phyloP scores from a whole-genome alignment of 2,113 vertebrate species.

The Melanerpes aurifrons region DNA sequence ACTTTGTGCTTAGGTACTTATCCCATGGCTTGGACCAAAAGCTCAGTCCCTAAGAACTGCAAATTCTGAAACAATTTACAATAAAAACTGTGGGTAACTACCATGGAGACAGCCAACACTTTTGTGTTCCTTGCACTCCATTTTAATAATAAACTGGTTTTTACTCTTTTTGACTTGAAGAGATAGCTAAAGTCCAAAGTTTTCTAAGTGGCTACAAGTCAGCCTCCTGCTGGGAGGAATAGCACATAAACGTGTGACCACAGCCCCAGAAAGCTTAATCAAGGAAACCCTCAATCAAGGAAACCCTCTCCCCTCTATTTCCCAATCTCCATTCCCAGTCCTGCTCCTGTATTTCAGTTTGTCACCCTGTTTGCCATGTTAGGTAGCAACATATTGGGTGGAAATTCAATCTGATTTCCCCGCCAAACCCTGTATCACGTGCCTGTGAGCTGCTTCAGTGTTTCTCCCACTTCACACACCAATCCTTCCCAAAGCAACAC shows the following conservation, averaged over 20 bases:
- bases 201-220: neutral
- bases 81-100: neutral
- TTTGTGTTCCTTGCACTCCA: neutral
- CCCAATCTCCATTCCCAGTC: neutral
- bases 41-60: neutral
- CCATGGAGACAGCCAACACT: neutral
- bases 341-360: neutral
- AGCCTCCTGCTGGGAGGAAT: neutral
- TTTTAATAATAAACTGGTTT: neutral
- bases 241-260: fast-evolving
- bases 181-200: neutral
- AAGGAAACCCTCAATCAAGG: neutral
- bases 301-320: neutral
- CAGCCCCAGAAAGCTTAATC: neutral
- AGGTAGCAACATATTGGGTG: fast-evolving
- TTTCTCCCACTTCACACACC: neutral
- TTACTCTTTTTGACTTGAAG: neutral
- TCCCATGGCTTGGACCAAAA: neutral
- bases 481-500: neutral
- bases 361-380: neutral
- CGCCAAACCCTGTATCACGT: neutral
- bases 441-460: neutral
- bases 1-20: neutral
- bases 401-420: neutral
- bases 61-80: neutral